These are phyloP conservation scores for Diarsia dahlii DNA, from an alignment of 2,888 invertebrate genomes.

Conservation along the genomic window DNA sequence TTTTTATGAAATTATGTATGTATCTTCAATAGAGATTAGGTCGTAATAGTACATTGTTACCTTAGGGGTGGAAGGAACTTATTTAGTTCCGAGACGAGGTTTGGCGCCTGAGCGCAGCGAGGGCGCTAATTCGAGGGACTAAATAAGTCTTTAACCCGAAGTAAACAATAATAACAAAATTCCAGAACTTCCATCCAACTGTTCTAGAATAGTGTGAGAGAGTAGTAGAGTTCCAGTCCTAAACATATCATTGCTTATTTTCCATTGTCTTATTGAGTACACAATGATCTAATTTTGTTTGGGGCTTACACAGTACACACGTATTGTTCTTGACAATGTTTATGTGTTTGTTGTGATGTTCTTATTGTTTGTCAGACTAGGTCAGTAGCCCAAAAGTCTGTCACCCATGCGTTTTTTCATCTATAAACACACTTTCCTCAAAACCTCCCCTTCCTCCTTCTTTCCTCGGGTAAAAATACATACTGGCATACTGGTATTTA, in stretches of 20 bases:
- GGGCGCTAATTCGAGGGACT: too few relatives aligned
- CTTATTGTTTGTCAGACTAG: not conserved
- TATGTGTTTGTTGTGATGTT: constrained; percentile 21
- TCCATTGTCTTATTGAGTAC: not conserved
- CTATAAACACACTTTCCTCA: too few relatives aligned
- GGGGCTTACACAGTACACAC: not conserved
- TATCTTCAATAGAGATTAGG: too few relatives aligned
- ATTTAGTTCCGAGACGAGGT: too few relatives aligned
- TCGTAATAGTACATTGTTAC: too few relatives aligned
- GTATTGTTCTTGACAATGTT: constrained; percentile 30
- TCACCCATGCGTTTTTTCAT: too few relatives aligned
- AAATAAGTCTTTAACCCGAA: too few relatives aligned
- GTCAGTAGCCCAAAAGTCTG: not conserved
- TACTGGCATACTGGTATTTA: not conserved
- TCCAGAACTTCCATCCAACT: not conserved
- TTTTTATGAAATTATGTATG: too few relatives aligned
- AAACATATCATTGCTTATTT: constrained; percentile 16
- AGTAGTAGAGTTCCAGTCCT: constrained; percentile 1
- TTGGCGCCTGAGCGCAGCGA: too few relatives aligned
- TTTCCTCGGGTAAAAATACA: not conserved
- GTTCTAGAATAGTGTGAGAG: not conserved
- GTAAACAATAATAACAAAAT: not conserved
- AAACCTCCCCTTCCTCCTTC: too few relatives aligned
- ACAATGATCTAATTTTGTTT: not conserved
- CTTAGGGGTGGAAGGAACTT: too few relatives aligned